Conservation (phyloP, 2,113 vertebrate genomes). For the Percina caprodes region DNA sequence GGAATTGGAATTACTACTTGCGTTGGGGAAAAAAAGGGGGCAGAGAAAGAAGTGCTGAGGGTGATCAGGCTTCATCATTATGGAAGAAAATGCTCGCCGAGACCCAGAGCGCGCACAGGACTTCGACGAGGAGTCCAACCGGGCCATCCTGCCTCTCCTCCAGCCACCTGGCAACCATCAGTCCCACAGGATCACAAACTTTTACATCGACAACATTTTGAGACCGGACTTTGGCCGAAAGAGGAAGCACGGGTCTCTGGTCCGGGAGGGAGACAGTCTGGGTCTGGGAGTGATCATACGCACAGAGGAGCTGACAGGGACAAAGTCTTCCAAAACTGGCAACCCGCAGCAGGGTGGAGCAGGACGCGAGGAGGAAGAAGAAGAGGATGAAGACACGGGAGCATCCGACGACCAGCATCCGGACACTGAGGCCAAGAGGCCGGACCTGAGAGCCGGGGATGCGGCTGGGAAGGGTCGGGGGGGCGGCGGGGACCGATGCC, state of each 20-base stretch:
- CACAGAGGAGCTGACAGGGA: conserved; percentile 57
- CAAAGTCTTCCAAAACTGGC: conserved; percentile 63
- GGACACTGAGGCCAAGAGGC: conserved; percentile 76
- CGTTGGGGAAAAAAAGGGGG: not conserved
- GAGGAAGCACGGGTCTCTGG: conserved; percentile 82
- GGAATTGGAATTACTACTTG: conserved; percentile 50
- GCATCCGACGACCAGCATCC: conserved; percentile 74
- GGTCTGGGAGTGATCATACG: conserved; percentile 33
- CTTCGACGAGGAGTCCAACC: conserved; percentile 84
- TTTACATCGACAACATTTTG: conserved; percentile 95
- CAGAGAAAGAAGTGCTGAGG: conserved; percentile 56
- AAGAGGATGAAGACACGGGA: conserved; percentile 77
- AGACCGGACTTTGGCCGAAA: conserved; percentile 91
- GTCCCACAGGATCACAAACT: conserved; percentile 90
- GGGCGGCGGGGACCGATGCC: conserved; percentile 82
- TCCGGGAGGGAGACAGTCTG: conserved; percentile 23
- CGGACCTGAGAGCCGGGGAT: conserved; percentile 75
- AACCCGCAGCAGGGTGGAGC: conserved; percentile 59
- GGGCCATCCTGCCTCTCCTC: conserved; percentile 80
- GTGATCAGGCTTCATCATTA: conserved; percentile 72
- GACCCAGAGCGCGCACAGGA: conserved; percentile 73
- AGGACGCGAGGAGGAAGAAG: conserved; percentile 10
- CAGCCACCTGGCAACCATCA: conserved; percentile 87
- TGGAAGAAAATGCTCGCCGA: conserved; percentile 88
- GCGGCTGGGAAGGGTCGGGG: conserved; percentile 78